Conservation (phyloP, 2,888 invertebrate species). For the Drosophila leonis region DNA sequence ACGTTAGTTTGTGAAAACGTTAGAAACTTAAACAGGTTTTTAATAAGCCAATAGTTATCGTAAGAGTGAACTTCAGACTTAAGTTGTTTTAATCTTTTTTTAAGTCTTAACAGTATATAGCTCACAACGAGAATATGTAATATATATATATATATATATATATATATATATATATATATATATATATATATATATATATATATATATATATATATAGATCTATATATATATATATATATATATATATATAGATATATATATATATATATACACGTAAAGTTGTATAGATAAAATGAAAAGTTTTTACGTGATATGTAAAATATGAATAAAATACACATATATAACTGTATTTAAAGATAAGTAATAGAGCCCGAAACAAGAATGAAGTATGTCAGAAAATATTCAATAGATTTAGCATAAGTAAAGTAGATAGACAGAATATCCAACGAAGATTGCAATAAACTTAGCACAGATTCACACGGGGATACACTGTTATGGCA, state of each 20-base stretch:
- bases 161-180: no score
- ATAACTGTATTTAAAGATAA: not conserved
- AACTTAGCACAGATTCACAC: not conserved
- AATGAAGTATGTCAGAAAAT: slow-evolving; percentile 4
- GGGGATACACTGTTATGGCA: not conserved
- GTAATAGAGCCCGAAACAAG: not conserved
- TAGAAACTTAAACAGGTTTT: not conserved
- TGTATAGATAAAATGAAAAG: not conserved
- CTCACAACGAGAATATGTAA: not conserved
- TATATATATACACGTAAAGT: not conserved
- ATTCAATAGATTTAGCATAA: slow-evolving; percentile 4
- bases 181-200: no score
- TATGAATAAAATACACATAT: not conserved
- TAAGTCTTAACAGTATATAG: not conserved
- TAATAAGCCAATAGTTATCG: not conserved
- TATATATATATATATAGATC: no score
- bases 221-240: no score
- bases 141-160: no score
- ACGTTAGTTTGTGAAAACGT: slow-evolving; percentile 28
- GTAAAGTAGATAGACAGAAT: not conserved
- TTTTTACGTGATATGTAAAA: not conserved
- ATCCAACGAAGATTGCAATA: not conserved
- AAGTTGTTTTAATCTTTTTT: not conserved
- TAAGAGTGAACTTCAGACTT: not conserved
- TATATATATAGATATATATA: no score